These are phyloP conservation scores for Melinopterus prodromus DNA, from an alignment of 2,888 invertebrate species.

Conservation along the genomic window DNA sequence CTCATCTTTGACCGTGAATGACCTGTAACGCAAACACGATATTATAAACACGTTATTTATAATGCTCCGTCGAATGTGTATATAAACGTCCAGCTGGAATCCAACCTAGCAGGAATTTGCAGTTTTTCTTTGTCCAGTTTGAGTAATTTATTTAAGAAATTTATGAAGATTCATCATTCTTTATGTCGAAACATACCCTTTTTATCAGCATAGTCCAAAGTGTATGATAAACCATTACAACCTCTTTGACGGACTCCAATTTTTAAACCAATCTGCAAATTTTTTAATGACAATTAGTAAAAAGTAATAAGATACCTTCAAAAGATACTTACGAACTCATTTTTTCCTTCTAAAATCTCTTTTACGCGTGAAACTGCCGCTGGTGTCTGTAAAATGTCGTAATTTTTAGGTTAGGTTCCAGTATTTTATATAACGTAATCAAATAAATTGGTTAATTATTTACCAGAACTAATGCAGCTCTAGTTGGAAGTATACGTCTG, in stretches of 20 bases:
- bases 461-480: slow-evolving; percentile 82
- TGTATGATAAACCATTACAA: slow-evolving; percentile 98
- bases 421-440: slow-evolving; percentile 38
- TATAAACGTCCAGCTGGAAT: neutral
- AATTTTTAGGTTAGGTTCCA: slow-evolving; percentile 44
- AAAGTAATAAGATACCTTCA: slow-evolving; percentile 20
- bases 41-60: no score
- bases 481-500: slow-evolving; percentile 78
- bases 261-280: slow-evolving; percentile 80
- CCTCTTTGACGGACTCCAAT: slow-evolving; percentile 97
- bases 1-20: no score
- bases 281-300: slow-evolving; percentile 7
- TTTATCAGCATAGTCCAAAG: slow-evolving; percentile 88
- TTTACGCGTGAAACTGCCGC: slow-evolving; percentile 87
- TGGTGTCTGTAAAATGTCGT: slow-evolving; percentile 72
- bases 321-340: slow-evolving; percentile 69
- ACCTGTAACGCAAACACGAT: no score
- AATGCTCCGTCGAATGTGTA: neutral
- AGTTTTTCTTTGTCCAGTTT: neutral
- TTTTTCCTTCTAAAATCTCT: slow-evolving; percentile 77
- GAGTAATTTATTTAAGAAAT: no score
- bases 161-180: no score
- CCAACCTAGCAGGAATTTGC: neutral
- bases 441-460: neutral
- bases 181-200: slow-evolving; percentile 65